These are phyloP conservation scores for Crypturellus tataupa DNA, from an alignment of 2,797 vertebrate species.

Conservation along the genomic window DNA sequence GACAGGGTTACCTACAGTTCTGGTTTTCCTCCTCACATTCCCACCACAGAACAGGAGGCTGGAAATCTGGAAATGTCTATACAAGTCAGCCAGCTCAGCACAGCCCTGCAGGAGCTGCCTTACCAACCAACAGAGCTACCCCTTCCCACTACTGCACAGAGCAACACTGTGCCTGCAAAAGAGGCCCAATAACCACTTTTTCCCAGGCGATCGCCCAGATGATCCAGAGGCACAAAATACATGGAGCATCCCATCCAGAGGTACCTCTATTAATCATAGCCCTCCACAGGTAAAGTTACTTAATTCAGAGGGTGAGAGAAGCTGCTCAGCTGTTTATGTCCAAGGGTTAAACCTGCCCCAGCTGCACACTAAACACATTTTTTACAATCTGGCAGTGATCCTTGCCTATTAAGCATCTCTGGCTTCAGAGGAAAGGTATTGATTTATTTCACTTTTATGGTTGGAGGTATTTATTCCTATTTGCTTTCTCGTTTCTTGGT, in stretches of 20 bases:
- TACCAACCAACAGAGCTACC: not conserved
- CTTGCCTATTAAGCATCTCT: conserved; percentile 79
- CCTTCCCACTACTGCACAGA: not conserved
- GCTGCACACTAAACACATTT: conserved; percentile 64
- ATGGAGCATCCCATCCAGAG: not conserved
- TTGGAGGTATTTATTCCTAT: conserved; percentile 76
- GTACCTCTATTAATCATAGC: conserved; percentile 31
- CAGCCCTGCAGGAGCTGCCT: not conserved
- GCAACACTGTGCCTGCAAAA: not conserved
- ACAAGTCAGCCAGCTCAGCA: not conserved
- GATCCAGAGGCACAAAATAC: conserved; percentile 13
- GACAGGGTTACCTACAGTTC: not conserved
- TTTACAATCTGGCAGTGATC: conserved; percentile 78
- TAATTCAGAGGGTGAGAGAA: conserved; percentile 60
- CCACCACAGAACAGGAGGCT: not conserved
- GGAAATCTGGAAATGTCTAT: not conserved
- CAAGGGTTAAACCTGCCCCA: conserved; percentile 66
- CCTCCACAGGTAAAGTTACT: conserved; percentile 59
- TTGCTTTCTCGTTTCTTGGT: conserved; percentile 65
- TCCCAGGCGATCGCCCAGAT: not conserved
- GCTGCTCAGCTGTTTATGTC: conserved; percentile 60
- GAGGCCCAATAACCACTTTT: not conserved
- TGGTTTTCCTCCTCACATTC: not conserved
- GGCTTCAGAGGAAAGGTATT: conserved; percentile 71
- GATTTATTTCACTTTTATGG: conserved; percentile 78